Conservation (phyloP, 1,140 invertebrate genomes). For the Thereuonema tuberculata region DNA sequence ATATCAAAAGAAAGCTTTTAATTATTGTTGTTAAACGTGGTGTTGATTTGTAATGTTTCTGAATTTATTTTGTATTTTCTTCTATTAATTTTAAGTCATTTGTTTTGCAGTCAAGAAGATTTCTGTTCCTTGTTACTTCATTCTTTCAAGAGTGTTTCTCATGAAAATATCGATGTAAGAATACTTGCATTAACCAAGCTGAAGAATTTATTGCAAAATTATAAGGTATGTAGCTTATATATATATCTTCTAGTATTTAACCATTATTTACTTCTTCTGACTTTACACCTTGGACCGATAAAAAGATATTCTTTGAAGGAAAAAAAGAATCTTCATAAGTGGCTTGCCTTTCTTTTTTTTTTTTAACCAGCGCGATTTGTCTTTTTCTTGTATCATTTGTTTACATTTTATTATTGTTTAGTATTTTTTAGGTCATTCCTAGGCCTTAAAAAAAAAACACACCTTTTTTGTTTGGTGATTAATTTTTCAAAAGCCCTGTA, state of each 20-base stretch:
- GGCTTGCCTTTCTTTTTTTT: background rate
- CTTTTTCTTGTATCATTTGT: background rate
- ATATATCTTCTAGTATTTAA: constrained; percentile 14
- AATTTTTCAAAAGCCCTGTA: no score
- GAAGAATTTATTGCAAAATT: constrained; percentile 47
- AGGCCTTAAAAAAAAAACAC: no score
- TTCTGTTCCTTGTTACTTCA: constrained; percentile 47
- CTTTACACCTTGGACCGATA: no score
- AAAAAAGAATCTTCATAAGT: background rate
- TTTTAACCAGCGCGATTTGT: background rate
- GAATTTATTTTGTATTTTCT: no score
- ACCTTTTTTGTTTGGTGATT: no score
- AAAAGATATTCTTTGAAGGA: no score
- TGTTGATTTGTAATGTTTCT: no score
- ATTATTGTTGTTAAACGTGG: no score
- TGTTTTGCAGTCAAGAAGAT: constrained; percentile 20
- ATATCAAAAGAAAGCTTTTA: no score
- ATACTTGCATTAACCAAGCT: constrained; percentile 54
- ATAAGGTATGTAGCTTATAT: constrained; percentile 33
- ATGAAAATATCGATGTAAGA: constrained; percentile 60
- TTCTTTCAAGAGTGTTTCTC: constrained; percentile 51
- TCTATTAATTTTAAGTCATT: no score
- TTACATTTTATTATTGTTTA: no score
- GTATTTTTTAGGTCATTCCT: no score
- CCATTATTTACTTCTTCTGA: background rate